Base-by-base conservation (phyloP, 2,113 vertebrate genomes). In the Sialia sialis region DNA sequence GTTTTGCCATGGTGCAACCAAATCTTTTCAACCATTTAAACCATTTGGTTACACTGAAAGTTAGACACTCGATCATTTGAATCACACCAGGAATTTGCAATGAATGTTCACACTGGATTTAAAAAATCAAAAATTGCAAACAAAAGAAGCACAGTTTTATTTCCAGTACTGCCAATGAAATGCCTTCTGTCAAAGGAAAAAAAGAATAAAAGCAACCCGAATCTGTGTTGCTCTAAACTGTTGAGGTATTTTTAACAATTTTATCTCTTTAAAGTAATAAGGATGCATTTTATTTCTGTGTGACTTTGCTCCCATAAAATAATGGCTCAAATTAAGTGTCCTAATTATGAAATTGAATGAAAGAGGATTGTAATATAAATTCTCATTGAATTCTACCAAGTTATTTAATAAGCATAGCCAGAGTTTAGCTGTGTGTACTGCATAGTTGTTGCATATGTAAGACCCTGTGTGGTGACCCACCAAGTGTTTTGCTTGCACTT, bases 301-400 rank as follows among this genome's bases (percentile, higher is more conserved):
- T 54, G 26, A 7, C 76, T 95, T 80, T 26, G 18, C 26, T 93
- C 58, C 58, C 72, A 27, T 58, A 72, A 87, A 89, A 73, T 69
- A 91, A 74, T 82, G 23, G 23, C 84, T 94, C 38, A 88, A 69
- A 94, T 77, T 85, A 94, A 67, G 22, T 27, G 30, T 68, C n/a
- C 67, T 83, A 96, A 96, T 95, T 93, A 90, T 82, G 67, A 58
- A 77, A 94, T 90, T 94, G 94, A 84, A 69, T 29, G 13, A 58
- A 68, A 73, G 62, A 89, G 81, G 84, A 75, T 76, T 77, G 14
- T 54, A 79, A 91, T 70, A 90, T 84, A 72, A 89, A 77, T 88
- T 92, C 38, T 62, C 17, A 11, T 70, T 86, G 76, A 86, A 74
- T 87, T 30, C 21, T 92, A 91, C 36, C n/a, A 86, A 81, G 19